phyloP scores from a whole-genome alignment of 2,113 vertebrate species.

The Drymodes brunneopygia region DNA sequence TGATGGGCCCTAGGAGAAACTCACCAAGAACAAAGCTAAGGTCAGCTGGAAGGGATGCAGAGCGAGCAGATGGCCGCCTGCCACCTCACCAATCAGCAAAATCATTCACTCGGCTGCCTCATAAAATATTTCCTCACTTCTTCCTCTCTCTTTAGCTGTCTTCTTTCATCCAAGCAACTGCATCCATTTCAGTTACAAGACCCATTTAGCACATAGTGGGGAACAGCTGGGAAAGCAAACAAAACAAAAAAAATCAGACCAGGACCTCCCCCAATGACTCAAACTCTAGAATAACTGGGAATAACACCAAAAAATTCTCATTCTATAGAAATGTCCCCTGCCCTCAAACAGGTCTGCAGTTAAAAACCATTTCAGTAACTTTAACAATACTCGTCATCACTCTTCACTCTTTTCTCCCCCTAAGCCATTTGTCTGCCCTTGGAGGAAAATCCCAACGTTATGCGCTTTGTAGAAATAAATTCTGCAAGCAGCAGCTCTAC shows the following conservation, averaged over 20 bases:
- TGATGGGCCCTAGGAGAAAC: background rate
- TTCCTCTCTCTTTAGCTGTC: background rate
- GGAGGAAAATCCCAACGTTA: background rate
- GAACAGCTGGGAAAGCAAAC: background rate
- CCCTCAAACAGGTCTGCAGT: background rate
- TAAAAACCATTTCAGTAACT: background rate
- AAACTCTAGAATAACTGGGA: background rate
- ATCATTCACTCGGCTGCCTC: background rate
- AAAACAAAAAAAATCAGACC: background rate
- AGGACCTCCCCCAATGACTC: background rate
- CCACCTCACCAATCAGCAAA: background rate
- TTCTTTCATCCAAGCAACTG: background rate
- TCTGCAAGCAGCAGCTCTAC: background rate
- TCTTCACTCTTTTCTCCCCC: background rate
- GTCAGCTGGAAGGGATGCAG: background rate
- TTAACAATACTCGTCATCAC: background rate
- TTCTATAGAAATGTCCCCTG: background rate
- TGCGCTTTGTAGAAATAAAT: background rate
- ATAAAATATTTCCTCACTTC: background rate
- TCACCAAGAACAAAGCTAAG: slow-evolving; percentile 4
- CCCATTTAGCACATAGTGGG: background rate
- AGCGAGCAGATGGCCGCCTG: background rate
- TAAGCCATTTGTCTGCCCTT: background rate
- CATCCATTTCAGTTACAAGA: background rate
- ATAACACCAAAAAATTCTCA: background rate